These are phyloP conservation scores for Diabrotica undecimpunctata DNA, from an alignment of 1,140 invertebrate genomes.

Conservation along the genomic window DNA sequence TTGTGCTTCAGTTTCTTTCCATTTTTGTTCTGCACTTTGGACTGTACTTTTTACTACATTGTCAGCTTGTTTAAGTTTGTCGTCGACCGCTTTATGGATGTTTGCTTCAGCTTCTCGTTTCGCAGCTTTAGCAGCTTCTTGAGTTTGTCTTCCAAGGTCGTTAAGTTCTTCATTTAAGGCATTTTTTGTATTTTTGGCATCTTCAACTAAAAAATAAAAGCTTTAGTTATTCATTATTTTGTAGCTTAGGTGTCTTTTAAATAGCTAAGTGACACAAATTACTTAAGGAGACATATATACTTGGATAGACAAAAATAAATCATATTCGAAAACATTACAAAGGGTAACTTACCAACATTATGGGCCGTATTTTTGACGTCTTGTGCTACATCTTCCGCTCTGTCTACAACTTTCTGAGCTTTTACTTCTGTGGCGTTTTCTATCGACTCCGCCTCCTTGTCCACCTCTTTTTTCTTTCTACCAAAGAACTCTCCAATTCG, in stretches of 20 bases:
- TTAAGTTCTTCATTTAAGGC: slow-evolving; percentile 25
- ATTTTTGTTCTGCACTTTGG: slow-evolving; percentile 13
- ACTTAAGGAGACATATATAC: too few relatives aligned
- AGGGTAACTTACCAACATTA: slow-evolving; percentile 6
- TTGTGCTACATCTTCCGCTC: slow-evolving; percentile 27
- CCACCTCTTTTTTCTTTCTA: slow-evolving; percentile 36
- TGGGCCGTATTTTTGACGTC: slow-evolving; percentile 24
- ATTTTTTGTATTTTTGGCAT: slow-evolving; percentile 22
- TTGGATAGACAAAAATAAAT: too few relatives aligned
- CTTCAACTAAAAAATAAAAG: slow-evolving; percentile 23
- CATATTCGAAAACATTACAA: too few relatives aligned
- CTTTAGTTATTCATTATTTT: neutral
- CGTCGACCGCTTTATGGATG: slow-evolving; percentile 2
- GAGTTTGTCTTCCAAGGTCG: slow-evolving; percentile 15
- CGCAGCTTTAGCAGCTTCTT: neutral
- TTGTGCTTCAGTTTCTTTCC: slow-evolving; percentile 18
- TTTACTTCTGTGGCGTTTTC: slow-evolving; percentile 24
- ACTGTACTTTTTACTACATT: slow-evolving; percentile 15
- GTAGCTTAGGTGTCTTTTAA: too few relatives aligned
- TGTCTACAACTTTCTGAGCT: slow-evolving; percentile 23
- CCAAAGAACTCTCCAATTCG: slow-evolving; percentile 32
- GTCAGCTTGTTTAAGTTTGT: slow-evolving; percentile 16
- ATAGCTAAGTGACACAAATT: too few relatives aligned
- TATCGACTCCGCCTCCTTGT: slow-evolving; percentile 28
- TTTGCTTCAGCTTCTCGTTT: slow-evolving; percentile 5